Conservation (phyloP, 2,797 vertebrate genomes). For the Moxostoma hubbsi region DNA sequence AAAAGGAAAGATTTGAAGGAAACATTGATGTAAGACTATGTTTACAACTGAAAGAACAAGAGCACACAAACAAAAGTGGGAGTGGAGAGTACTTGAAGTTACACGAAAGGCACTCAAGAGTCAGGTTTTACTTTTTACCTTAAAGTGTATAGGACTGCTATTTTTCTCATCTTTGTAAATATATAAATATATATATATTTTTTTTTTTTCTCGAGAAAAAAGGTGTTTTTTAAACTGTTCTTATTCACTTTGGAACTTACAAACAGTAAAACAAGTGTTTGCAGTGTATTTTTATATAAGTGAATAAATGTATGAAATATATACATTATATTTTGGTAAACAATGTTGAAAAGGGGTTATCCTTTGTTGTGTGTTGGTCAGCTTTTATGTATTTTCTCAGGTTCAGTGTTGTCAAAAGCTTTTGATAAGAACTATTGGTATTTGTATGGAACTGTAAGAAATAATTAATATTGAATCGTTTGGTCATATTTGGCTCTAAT, state of each 20-base stretch:
- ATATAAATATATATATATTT: conserved; percentile 1
- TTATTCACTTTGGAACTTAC: conserved; percentile 52
- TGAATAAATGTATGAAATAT: conserved; percentile 62
- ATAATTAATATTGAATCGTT: conserved; percentile 37
- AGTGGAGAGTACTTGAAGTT: conserved; percentile 63
- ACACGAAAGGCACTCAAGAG: conserved; percentile 50
- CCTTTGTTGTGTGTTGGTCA: conserved; percentile 65
- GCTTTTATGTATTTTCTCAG: conserved; percentile 65
- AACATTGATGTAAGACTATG: conserved; percentile 48
- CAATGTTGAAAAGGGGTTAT: conserved; percentile 65
- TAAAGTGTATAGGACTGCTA: too few species aligned
- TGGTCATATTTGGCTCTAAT: conserved; percentile 8
- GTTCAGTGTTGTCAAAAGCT: conserved; percentile 60
- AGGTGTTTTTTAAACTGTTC: conserved; percentile 54
- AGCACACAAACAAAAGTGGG: conserved; percentile 44
- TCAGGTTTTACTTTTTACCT: conserved; percentile 54
- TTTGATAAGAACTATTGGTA: conserved; percentile 35
- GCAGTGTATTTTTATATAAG: conserved; percentile 75
- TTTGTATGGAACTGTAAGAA: conserved; percentile 52
- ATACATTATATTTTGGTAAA: conserved; percentile 77
- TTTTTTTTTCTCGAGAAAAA: conserved; percentile 31
- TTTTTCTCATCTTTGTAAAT: conserved; percentile 51
- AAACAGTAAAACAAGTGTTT: conserved; percentile 70
- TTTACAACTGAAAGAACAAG: conserved; percentile 52
- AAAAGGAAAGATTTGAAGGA: conserved; percentile 51